These are phyloP conservation scores for Scaptomyza flava DNA, from an alignment of 2,888 invertebrate species.

Conservation along the genomic window DNA sequence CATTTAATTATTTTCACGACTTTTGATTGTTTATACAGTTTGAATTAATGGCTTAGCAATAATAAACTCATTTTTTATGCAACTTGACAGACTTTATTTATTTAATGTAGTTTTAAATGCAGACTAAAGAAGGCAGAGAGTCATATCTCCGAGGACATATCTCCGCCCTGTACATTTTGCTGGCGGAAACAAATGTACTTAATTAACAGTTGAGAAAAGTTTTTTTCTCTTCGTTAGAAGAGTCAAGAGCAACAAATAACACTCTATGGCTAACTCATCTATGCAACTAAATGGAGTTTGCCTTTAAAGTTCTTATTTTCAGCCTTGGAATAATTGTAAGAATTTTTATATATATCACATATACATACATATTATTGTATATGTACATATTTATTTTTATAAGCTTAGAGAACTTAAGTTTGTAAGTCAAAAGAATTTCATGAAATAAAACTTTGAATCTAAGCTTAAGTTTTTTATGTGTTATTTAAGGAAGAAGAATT, in stretches of 20 bases:
- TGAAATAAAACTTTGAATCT: no score
- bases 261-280: background rate
- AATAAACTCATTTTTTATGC: conserved; percentile 46
- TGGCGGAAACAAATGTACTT: background rate
- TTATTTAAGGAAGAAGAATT: background rate
- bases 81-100: conserved; percentile 45
- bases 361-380: no score
- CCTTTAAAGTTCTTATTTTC: background rate
- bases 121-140: background rate
- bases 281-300: background rate
- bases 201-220: conserved; percentile 4
- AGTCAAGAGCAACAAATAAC: no score
- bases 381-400: no score
- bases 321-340: conserved; percentile 11
- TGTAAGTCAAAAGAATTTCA: no score
- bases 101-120: conserved; percentile 22
- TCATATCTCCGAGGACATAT: no score
- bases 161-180: no score
- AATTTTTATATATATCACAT: no score
- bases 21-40: conserved; percentile 56
- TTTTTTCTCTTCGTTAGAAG: background rate
- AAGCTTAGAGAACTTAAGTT: no score
- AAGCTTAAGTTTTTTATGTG: background rate
- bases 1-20: conserved; percentile 43
- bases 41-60: conserved; percentile 41